Percentiles rank a stretch among this genome's conserved stretches.
Conservation (phyloP, 2,113 vertebrate genomes). For the Ophiodon elongatus region DNA sequence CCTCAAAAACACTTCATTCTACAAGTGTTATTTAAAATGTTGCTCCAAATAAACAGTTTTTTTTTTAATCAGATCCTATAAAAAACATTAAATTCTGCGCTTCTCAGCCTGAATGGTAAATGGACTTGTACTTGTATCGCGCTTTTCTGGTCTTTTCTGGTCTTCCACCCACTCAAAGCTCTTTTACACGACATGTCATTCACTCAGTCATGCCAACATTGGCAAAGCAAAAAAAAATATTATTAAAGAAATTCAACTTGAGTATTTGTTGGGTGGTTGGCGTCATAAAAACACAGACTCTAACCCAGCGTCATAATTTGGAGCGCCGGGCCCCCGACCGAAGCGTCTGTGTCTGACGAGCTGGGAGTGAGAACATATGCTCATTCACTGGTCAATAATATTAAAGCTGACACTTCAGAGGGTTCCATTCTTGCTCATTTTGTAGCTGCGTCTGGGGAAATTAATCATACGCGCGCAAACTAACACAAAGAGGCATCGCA, state of each 20-base stretch:
- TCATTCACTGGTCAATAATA: not conserved
- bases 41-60: not conserved
- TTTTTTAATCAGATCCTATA: too few species aligned
- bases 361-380: not conserved
- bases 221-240: not conserved
- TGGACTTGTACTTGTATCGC: not conserved
- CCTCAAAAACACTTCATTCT: not conserved
- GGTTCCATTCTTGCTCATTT: conserved; percentile 9
- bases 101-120: not conserved
- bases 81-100: not conserved
- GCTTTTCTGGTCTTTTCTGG: not conserved
- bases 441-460: conserved; percentile 7
- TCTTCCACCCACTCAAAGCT: not conserved
- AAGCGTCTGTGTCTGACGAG: not conserved
- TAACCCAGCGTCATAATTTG: not conserved
- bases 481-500: not conserved
- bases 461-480: not conserved
- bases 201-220: too few species aligned
- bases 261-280: not conserved
- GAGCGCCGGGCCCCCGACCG: not conserved
- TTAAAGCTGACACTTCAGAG: conserved; percentile 3
- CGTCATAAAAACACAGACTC: too few species aligned
- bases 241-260: not conserved
- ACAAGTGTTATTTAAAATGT: not conserved
- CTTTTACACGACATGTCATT: too few species aligned